A percentile compares a stretch with the other conserved stretches of the same genome.
Conservation (phyloP, 2,888 invertebrate genomes). For the Eucera pruinosa region DNA sequence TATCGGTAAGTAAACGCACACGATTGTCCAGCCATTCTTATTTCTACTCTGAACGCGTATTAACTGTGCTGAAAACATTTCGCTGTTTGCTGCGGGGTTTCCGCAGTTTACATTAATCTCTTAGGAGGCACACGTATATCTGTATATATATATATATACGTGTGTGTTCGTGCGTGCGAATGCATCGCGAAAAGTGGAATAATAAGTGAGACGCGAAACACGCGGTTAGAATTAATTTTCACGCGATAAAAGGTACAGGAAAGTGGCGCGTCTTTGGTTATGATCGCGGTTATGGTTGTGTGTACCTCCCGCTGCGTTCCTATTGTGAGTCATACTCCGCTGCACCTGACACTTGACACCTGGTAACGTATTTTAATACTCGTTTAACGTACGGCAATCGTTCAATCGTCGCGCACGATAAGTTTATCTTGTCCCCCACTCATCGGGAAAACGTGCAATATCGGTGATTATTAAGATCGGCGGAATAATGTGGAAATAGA, state of each 20-base stretch:
- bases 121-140: conserved; percentile 15
- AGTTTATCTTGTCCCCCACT: no score
- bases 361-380: conserved; percentile 42
- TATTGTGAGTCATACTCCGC: conserved; percentile 63
- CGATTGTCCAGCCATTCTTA: conserved; percentile 16
- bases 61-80: conserved; percentile 62
- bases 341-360: conserved; percentile 67
- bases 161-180: no score
- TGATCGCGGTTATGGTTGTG: conserved; percentile 34
- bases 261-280: conserved; percentile 48
- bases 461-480: no score
- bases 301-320: conserved; percentile 49
- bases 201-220: no score
- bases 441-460: no score
- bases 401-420: no score
- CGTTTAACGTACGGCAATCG: no score
- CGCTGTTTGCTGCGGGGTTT: conserved; percentile 28
- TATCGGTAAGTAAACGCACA: conserved; percentile 51
- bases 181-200: not conserved
- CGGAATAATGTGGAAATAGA: no score
- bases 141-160: not conserved
- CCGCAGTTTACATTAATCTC: conserved; percentile 36
- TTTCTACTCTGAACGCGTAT: conserved; percentile 53
- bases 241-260: conserved; percentile 2
- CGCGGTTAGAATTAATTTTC: not conserved